phyloP scores from a whole-genome alignment of 2,888 invertebrate genomes.

The Dasypolia templi region DNA sequence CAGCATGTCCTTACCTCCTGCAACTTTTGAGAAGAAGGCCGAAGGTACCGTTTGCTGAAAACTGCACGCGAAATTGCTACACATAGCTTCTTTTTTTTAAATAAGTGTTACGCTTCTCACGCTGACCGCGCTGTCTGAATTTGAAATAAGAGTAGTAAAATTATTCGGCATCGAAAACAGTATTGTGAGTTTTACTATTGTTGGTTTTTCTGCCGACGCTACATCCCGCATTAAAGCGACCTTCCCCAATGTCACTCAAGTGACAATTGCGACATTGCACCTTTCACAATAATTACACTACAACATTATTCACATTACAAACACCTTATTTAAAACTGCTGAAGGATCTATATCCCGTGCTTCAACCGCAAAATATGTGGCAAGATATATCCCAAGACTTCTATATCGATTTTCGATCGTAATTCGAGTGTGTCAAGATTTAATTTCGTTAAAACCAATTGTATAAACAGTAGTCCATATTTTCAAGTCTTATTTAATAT shows the following conservation, averaged over 20 bases:
- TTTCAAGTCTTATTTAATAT: conserved; percentile 36
- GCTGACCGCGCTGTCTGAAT: too few species aligned
- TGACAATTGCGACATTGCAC: conserved; percentile 65
- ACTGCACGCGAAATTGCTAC: neutral
- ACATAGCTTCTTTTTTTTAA: neutral
- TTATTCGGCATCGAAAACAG: too few species aligned
- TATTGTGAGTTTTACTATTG: too few species aligned
- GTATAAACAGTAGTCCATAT: conserved; percentile 12
- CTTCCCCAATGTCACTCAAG: conserved; percentile 67
- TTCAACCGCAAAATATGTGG: neutral
- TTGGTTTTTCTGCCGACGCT: conserved; percentile 50
- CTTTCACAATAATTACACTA: conserved; percentile 59
- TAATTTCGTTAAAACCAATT: neutral
- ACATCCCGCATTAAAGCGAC: conserved; percentile 60
- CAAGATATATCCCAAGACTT: conserved; percentile 4
- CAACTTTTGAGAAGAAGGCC: neutral
- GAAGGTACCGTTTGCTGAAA: neutral
- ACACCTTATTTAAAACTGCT: neutral
- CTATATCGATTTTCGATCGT: neutral
- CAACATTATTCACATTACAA: neutral
- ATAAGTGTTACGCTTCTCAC: too few species aligned
- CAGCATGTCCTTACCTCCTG: too few species aligned
- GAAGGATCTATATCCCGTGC: conserved; percentile 21
- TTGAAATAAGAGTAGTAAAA: neutral
- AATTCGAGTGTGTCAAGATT: neutral